Conservation (phyloP, 2,113 vertebrate genomes). For the Siniperca knerii region DNA sequence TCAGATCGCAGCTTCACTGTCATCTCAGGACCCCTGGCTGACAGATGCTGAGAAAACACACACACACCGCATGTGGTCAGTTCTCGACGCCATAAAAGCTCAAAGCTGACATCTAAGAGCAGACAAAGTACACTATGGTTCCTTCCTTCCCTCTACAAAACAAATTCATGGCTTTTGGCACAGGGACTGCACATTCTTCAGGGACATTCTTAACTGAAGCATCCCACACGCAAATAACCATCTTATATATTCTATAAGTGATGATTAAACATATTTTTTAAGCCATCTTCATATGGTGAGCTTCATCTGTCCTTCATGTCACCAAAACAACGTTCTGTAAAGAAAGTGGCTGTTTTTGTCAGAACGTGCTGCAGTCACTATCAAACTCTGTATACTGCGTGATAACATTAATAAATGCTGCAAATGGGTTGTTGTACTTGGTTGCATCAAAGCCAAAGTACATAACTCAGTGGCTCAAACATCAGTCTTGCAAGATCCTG, state of each 20-base stretch:
- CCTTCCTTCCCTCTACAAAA: background rate
- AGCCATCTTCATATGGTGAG: too few relatives aligned
- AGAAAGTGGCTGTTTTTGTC: background rate
- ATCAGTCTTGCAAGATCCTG: slow-evolving; percentile 7
- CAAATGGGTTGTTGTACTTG: background rate
- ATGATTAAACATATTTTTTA: background rate
- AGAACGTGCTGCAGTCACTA: background rate
- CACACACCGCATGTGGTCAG: slow-evolving; percentile 34
- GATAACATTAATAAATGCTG: slow-evolving; percentile 1
- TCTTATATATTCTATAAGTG: background rate
- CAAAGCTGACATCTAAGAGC: slow-evolving; percentile 8
- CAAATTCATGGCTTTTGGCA: background rate
- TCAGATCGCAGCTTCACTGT: slow-evolving; percentile 45
- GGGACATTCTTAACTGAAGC: background rate
- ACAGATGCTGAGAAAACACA: slow-evolving; percentile 29
- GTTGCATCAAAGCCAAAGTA: slow-evolving; percentile 7
- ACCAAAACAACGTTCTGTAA: background rate
- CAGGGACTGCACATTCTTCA: background rate
- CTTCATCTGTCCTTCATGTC: background rate
- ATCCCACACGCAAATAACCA: background rate
- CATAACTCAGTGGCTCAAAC: slow-evolving; percentile 8
- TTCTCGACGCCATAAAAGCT: background rate
- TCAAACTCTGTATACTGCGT: background rate
- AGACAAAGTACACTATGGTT: background rate
- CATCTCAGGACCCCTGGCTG: slow-evolving; percentile 37